Conservation (phyloP, 2,888 invertebrate species). For the Ernsta delagoae region DNA sequence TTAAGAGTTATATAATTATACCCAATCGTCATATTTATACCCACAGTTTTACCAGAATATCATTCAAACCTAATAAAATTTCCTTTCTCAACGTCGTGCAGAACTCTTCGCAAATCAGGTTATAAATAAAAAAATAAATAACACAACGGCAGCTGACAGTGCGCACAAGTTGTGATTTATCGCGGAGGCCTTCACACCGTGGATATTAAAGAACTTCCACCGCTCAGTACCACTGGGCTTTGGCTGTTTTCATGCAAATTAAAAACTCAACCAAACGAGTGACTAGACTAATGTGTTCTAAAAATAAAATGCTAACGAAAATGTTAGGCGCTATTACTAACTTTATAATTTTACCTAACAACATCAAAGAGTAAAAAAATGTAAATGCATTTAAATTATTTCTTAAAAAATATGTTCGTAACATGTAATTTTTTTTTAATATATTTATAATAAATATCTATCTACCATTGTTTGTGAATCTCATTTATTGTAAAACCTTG, state of each 20-base stretch:
- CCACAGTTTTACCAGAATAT: background rate
- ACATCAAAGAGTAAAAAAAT: no score
- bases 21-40: no score
- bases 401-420: no score
- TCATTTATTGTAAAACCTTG: no score
- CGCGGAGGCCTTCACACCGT: background rate
- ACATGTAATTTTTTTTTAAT: no score
- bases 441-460: no score
- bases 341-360: no score
- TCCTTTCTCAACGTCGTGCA: background rate
- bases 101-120: background rate
- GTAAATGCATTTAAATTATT: no score
- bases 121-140: conserved; percentile 13
- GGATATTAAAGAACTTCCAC: conserved; percentile 3
- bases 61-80: conserved; percentile 2
- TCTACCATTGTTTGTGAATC: no score
- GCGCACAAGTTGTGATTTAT: conserved; percentile 12
- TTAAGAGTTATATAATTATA: no score
- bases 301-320: background rate
- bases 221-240: background rate
- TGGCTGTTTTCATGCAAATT: background rate
- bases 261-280: background rate
- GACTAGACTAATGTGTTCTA: no score
- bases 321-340: no score
- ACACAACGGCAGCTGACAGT: conserved; percentile 10